Conservation (phyloP, 2,888 invertebrate species). For the Cerceris ruficornis region DNA sequence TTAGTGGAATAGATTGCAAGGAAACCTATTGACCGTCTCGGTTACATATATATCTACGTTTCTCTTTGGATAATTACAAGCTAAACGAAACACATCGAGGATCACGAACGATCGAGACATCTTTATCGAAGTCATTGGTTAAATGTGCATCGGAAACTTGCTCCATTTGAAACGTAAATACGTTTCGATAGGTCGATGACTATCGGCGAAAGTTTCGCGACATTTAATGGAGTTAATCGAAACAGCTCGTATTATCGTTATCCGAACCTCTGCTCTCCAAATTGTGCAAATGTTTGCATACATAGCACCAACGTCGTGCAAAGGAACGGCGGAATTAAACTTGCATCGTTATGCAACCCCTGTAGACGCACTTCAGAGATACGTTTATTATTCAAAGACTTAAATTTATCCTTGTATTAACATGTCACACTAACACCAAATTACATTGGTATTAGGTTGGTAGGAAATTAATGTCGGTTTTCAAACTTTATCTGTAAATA, state of each 20-base stretch:
- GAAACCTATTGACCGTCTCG: slow-evolving; percentile 18
- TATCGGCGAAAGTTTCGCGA: too few relatives aligned
- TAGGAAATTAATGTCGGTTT: too few relatives aligned
- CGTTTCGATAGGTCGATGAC: too few relatives aligned
- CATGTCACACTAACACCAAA: neutral
- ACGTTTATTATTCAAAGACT: slow-evolving; percentile 1
- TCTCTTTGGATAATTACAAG: neutral
- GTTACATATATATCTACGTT: too few relatives aligned
- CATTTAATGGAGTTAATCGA: neutral
- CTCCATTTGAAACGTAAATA: too few relatives aligned
- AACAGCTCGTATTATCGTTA: neutral
- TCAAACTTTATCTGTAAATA: too few relatives aligned
- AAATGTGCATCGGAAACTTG: neutral
- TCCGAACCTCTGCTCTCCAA: neutral
- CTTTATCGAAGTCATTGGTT: neutral
- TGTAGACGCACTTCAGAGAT: neutral
- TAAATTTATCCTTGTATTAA: slow-evolving; percentile 3
- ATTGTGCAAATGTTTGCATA: neutral
- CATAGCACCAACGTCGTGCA: too few relatives aligned
- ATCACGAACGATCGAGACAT: neutral
- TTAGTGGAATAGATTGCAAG: slow-evolving; percentile 24
- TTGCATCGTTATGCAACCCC: neutral
- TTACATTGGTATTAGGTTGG: neutral
- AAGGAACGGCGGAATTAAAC: neutral
- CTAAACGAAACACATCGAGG: neutral